phyloP scores from a whole-genome alignment of 2,113 vertebrate genomes.

The Nettapus auritus region DNA sequence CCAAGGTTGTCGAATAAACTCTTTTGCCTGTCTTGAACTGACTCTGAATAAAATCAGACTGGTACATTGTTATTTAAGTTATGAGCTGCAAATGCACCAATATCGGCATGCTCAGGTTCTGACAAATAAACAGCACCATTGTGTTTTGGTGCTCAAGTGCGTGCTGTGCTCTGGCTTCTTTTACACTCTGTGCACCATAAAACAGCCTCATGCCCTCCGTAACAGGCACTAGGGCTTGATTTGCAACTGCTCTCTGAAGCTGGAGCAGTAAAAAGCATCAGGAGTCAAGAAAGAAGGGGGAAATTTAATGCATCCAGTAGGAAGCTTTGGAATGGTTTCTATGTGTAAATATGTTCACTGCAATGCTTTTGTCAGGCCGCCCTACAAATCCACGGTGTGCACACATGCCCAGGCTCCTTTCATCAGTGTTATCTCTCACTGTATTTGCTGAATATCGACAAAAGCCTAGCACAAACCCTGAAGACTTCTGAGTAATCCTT shows the following conservation, averaged over 20 bases:
- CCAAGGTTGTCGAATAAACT: background rate
- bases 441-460: background rate
- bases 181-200: background rate
- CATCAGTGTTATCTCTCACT: background rate
- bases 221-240: background rate
- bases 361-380: background rate
- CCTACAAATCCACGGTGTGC: background rate
- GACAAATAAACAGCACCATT: fast-evolving
- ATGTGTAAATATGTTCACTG: fast-evolving
- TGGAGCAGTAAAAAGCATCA: background rate
- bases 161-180: background rate
- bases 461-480: background rate
- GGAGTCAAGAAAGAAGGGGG: background rate
- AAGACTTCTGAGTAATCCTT: background rate
- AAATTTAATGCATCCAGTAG: background rate
- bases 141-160: background rate
- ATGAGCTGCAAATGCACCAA: background rate
- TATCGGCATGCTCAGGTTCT: background rate
- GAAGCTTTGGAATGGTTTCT: background rate
- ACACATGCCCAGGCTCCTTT: background rate
- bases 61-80: background rate
- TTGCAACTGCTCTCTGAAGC: background rate
- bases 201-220: background rate
- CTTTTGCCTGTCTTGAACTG: background rate
- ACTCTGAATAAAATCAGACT: background rate